A percentile compares a stretch with the other conserved stretches of the same genome.
Evolutionary conservation across 2,113 vertebrate species (phyloP).

Genomic region (Lophura nycthemera): DNA sequence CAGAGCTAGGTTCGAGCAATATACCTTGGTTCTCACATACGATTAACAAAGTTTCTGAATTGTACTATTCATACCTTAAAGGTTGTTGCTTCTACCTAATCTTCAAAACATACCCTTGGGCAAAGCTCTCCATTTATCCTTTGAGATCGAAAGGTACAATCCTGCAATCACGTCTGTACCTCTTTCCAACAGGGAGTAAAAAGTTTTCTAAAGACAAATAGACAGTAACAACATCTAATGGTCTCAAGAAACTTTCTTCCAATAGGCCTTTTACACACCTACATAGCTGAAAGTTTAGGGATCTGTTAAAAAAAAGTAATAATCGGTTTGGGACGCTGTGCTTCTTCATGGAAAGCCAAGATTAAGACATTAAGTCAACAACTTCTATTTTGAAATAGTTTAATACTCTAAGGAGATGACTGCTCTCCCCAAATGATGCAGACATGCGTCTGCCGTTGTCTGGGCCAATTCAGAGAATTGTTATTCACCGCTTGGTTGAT

Average conservation of each 20-base stretch:
- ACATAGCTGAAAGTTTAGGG: not conserved
- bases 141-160: not conserved
- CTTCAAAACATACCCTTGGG: not conserved
- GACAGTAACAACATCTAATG: not conserved
- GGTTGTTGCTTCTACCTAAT: not conserved
- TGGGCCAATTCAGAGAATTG: conserved; percentile 56
- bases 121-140: not conserved
- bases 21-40: not conserved
- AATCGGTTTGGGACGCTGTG: not conserved
- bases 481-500: conserved; percentile 25
- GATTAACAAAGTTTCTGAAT: not conserved
- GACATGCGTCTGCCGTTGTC: conserved; percentile 34
- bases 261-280: not conserved
- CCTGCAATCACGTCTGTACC: not conserved
- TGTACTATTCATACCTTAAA: not conserved
- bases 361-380: conserved; percentile 42
- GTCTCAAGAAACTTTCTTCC: not conserved
- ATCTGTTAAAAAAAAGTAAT: not conserved
- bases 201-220: not conserved
- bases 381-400: conserved; percentile 56
- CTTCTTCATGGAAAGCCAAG: conserved; percentile 36
- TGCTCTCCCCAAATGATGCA: conserved; percentile 27
- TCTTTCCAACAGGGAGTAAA: not conserved
- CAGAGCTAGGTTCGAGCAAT: not conserved
- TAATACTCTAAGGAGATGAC: conserved; percentile 40